These are phyloP conservation scores for Denticeps clupeoides DNA, from an alignment of 2,797 vertebrate species.

Conservation along the genomic window DNA sequence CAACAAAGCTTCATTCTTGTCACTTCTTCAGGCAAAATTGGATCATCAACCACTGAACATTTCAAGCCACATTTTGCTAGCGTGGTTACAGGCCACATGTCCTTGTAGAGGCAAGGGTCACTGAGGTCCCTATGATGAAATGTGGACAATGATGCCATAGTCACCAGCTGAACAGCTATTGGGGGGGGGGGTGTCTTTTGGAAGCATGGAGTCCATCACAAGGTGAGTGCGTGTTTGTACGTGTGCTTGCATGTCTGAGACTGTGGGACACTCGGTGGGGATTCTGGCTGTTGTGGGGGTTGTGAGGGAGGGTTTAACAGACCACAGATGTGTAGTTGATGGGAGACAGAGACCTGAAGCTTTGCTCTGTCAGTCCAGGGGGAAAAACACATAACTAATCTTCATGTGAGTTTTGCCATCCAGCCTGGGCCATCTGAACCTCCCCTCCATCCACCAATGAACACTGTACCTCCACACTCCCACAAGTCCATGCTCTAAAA, in stretches of 20 bases:
- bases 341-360: conserved; percentile 23
- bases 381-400: conserved; percentile 28
- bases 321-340: conserved; percentile 52
- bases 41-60: too few relatives aligned
- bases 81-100: too few relatives aligned
- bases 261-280: neutral
- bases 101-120: too few relatives aligned
- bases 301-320: conserved; percentile 51
- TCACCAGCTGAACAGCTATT: too few relatives aligned
- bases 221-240: conserved; percentile 15
- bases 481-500: neutral
- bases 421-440: neutral
- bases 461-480: neutral
- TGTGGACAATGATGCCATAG: too few relatives aligned
- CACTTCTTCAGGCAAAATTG: too few relatives aligned
- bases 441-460: conserved; percentile 7
- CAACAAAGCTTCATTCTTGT: neutral
- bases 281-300: conserved; percentile 20
- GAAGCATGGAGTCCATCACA: conserved; percentile 12
- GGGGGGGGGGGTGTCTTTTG: too few relatives aligned
- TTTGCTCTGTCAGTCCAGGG: conserved; percentile 44
- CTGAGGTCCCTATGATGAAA: too few relatives aligned
- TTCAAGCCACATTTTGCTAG: too few relatives aligned
- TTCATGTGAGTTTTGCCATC: conserved; percentile 23
- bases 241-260: conserved; percentile 36